These are phyloP conservation scores for Recurvirostra avosetta DNA, from an alignment of 2,113 vertebrate genomes.

Conservation along the genomic window DNA sequence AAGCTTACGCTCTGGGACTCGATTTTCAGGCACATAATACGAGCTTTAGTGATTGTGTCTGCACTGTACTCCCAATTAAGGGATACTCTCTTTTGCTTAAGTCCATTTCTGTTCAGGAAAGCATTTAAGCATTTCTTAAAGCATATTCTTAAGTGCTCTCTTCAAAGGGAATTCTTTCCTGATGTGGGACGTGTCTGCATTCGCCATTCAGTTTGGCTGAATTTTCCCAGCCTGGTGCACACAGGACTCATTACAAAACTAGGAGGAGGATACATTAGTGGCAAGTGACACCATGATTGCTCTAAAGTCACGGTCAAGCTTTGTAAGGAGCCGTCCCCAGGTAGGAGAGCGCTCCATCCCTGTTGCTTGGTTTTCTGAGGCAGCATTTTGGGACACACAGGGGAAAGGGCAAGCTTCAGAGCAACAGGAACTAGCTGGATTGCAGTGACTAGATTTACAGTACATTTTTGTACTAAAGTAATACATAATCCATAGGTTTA, in stretches of 20 bases:
- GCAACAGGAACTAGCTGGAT: not conserved
- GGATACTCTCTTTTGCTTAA: slow-evolving; percentile 42
- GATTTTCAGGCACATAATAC: slow-evolving; percentile 53
- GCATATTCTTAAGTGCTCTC: slow-evolving; percentile 8
- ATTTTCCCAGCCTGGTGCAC: not conserved
- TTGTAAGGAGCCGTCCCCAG: not conserved
- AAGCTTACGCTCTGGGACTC: slow-evolving; percentile 52
- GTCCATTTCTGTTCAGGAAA: slow-evolving; percentile 55
- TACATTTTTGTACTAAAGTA: not conserved
- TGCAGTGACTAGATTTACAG: not conserved
- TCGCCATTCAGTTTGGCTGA: not conserved
- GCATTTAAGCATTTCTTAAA: slow-evolving; percentile 9
- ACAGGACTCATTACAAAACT: not conserved
- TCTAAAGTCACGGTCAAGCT: not conserved
- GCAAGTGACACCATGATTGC: not conserved
- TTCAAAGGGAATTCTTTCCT: not conserved
- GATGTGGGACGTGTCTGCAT: not conserved
- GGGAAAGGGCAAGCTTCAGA: not conserved
- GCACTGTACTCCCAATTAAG: slow-evolving; percentile 41
- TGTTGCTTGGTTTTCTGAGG: not conserved
- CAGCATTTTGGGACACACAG: not conserved
- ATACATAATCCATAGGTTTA: slow-evolving; percentile 11
- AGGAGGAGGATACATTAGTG: not conserved
- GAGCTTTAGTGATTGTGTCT: slow-evolving; percentile 60
- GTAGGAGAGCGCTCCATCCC: not conserved